Evolutionary conservation across 37 sponge, comb jelly and placozoan species (phyloP), one percentile per base, ranked within the genome.

Genomic region (Ephydatia muelleri): DNA sequence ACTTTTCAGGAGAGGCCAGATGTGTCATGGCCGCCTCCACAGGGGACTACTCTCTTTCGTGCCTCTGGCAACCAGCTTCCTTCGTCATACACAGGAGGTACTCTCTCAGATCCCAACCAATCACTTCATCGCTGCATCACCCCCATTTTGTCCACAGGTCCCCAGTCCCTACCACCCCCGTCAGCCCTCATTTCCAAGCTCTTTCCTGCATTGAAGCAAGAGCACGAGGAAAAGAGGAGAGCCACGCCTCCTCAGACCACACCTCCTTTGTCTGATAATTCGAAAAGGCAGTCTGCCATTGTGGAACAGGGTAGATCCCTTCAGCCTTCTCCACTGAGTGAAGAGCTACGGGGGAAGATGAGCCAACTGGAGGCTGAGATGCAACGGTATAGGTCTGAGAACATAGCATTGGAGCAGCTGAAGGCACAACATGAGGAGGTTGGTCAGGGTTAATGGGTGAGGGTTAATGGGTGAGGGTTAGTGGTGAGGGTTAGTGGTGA

Each of bases 311-410:
- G 22, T 32, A 80, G 34, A 11, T 32, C 67, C 37, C 72, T 72
- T 82, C 22, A 38, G 26, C 26, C 71, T 14, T 12, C n/a, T n/a
- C 6, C 43, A 43, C 43, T 88, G 67, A 73, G 72, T 27, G 79
- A 87, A 0, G 90, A 85, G 39, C 38, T 95, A 78, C 69, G 65
- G 66, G 64, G 68, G 32, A 95, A 92, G 76, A 81, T 92, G 72
- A 19, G 22, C 34, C 90, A 95, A 43, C 75, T 95, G 73, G 95
- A 95, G 82, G 75, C 57, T 26, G 95, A 95, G 72, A 95, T 95
- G 22, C 82, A 86, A 35, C 32, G 84, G 33, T 95, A 78, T 37
- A 84, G 76, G 31, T 31, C 9, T 0, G 88, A 89, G 80, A 95
- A 95, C 83, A 76, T 77, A 31, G 82, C 82, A 11, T 31, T 95